A percentile compares a stretch with the other conserved stretches of the same genome.
Conservation (phyloP, 64 coral and sea anemone species). For the Porites lutea region DNA sequence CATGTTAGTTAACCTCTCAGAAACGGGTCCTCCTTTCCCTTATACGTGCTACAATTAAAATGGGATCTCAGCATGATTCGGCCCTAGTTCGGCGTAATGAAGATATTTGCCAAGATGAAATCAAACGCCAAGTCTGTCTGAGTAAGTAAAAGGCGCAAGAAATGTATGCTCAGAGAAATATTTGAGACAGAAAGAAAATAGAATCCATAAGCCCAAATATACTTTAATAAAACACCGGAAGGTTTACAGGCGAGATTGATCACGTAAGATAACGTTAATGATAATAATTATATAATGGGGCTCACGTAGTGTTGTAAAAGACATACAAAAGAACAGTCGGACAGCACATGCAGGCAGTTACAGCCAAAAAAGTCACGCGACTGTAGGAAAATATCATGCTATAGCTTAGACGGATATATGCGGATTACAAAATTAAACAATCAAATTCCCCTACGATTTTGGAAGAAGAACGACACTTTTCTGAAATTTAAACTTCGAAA, state of each 20-base stretch:
- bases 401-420: neutral
- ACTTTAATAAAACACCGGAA: conserved; percentile 32
- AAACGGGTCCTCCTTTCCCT: neutral
- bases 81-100: neutral
- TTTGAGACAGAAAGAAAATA: conserved; percentile 32
- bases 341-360: neutral
- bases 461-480: no score
- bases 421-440: neutral
- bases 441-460: no score
- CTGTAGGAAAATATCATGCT: neutral
- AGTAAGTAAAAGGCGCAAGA: neutral
- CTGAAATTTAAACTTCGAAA: neutral
- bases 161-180: neutral
- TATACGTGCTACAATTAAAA: neutral
- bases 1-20: no score
- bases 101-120: conserved; percentile 5
- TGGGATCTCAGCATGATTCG: neutral
- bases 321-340: neutral
- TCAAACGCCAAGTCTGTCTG: neutral
- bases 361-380: neutral
- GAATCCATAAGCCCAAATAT: neutral
- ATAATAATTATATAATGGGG: neutral
- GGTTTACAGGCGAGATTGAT: neutral
- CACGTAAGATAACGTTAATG: neutral
- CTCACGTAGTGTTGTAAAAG: neutral